phyloP scores from a whole-genome alignment of 2,888 invertebrate genomes.

The Amiota mariae region DNA sequence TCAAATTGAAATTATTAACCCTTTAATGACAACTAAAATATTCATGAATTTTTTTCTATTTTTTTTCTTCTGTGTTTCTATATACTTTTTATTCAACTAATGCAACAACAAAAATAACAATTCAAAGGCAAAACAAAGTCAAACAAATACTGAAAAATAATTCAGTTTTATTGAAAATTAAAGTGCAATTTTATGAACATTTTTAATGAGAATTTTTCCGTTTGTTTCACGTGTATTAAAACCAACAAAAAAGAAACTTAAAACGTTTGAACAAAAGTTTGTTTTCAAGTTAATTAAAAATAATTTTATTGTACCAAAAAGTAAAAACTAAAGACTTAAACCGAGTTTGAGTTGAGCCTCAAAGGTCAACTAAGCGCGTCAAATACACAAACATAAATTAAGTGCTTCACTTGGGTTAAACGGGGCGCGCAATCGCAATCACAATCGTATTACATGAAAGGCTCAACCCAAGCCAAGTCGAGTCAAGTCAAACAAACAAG shows the following conservation, averaged over 20 bases:
- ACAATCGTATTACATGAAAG: constrained; percentile 21
- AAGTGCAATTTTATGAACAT: constrained; percentile 64
- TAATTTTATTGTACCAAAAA: background rate
- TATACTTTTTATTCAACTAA: constrained; percentile 26
- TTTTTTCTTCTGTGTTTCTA: constrained; percentile 22
- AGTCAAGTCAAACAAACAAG: constrained; percentile 22
- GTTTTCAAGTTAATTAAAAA: constrained; percentile 21
- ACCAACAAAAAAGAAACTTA: background rate
- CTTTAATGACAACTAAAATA: constrained; percentile 61
- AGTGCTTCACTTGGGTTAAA: constrained; percentile 57
- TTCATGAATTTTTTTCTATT: constrained; percentile 48
- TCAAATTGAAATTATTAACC: constrained; percentile 64
- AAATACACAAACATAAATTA: background rate
- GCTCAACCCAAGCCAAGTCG: background rate
- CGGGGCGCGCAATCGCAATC: constrained; percentile 59
- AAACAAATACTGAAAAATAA: background rate
- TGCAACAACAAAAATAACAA: constrained; percentile 36
- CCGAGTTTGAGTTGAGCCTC: constrained; percentile 5
- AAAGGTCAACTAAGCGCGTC: constrained; percentile 42
- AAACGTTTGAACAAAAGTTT: background rate
- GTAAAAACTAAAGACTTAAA: background rate
- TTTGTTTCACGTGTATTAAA: constrained; percentile 35
- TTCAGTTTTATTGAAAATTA: constrained; percentile 44
- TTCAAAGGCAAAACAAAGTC: constrained; percentile 19
- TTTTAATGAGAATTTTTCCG: constrained; percentile 64